These are phyloP conservation scores for Mohoua ochrocephala DNA, from an alignment of 2,113 vertebrate species.

Conservation along the genomic window DNA sequence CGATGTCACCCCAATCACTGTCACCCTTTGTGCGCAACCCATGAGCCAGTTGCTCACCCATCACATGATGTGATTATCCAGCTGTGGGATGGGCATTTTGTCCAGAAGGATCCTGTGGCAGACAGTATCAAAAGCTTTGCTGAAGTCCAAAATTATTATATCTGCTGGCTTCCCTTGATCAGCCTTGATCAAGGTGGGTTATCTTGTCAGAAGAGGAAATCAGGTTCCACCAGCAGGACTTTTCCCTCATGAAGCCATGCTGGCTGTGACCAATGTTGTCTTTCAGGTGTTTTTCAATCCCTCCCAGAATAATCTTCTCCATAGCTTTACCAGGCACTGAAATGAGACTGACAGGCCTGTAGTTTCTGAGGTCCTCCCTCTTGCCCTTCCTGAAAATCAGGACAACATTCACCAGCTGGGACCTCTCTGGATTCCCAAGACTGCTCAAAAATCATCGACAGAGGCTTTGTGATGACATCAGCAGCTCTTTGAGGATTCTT, in stretches of 20 bases:
- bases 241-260: neutral
- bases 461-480: too few species aligned
- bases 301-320: too few species aligned
- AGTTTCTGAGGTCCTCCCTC: too few species aligned
- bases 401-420: too few species aligned
- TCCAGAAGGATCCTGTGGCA: neutral
- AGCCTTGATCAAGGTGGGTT: neutral
- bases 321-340: too few species aligned
- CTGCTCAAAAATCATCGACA: too few species aligned
- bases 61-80: neutral
- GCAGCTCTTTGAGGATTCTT: too few species aligned
- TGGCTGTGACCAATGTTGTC: neutral
- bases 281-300: too few species aligned
- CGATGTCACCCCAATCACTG: neutral
- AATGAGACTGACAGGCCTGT: too few species aligned
- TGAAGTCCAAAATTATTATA: neutral
- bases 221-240: neutral
- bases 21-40: neutral
- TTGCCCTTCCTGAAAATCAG: too few species aligned
- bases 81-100: too few species aligned
- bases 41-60: neutral
- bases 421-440: too few species aligned
- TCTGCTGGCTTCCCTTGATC: neutral
- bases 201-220: neutral
- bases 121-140: neutral